Evolutionary conservation across 2,888 invertebrate species (phyloP).

Genomic region (Portevinia maculata): DNA sequence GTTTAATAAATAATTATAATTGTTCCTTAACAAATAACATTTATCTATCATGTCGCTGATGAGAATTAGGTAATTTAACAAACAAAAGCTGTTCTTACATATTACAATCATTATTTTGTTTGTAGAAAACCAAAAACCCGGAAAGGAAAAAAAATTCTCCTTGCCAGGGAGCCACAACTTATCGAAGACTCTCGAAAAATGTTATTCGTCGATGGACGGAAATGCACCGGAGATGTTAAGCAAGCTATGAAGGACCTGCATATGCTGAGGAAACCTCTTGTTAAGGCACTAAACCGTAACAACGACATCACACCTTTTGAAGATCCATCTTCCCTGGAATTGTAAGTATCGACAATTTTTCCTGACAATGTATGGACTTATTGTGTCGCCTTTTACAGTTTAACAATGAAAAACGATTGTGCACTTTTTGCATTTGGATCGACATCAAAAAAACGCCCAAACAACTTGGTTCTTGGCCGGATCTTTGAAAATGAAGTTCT

Average conservation of each 20-base stretch:
- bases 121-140: constrained; percentile 94
- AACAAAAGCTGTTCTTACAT: background rate
- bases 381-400: constrained; percentile 80
- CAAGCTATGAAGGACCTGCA: constrained; percentile 93
- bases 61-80: constrained; percentile 78
- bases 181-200: constrained; percentile 94
- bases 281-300: constrained; percentile 89
- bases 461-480: constrained; percentile 95
- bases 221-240: constrained; percentile 88
- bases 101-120: constrained; percentile 72
- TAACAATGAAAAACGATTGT: constrained; percentile 92
- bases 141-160: constrained; percentile 92
- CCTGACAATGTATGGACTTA: background rate
- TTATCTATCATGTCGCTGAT: constrained; percentile 79
- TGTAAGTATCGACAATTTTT: constrained; percentile 84
- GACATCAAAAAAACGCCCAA: constrained; percentile 96
- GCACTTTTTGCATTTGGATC: constrained; percentile 95
- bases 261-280: constrained; percentile 93
- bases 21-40: background rate
- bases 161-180: constrained; percentile 92
- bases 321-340: constrained; percentile 91
- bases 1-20: constrained; percentile 15
- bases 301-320: constrained; percentile 97
- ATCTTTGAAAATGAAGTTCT: constrained; percentile 94
- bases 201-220: constrained; percentile 93